Percentiles rank a stretch among this genome's conserved stretches.
Evolutionary conservation across 2,113 vertebrate species (phyloP).

Genomic region (Thalassarche chlororhynchos): DNA sequence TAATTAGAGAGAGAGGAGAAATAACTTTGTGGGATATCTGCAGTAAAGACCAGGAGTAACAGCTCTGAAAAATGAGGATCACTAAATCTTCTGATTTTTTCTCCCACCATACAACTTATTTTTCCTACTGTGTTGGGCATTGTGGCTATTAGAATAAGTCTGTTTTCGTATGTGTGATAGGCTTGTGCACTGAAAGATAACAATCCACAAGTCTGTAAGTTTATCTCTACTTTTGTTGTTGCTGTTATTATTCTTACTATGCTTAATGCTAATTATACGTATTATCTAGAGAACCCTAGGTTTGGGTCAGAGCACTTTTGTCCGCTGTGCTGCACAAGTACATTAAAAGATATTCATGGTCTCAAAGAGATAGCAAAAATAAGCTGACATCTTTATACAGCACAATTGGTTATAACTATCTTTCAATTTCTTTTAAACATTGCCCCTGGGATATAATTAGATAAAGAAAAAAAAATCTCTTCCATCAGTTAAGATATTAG

Average conservation of each 20-base stretch:
- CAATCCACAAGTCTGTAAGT: background rate
- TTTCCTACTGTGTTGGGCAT: background rate
- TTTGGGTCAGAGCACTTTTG: background rate
- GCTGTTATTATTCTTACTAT: background rate
- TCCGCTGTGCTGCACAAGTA: background rate
- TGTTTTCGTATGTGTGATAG: background rate
- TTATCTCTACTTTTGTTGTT: background rate
- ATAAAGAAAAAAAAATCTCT: constrained; percentile 1
- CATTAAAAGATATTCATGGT: background rate
- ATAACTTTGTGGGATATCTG: background rate
- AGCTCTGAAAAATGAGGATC: background rate
- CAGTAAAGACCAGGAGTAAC: background rate
- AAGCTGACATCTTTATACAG: background rate
- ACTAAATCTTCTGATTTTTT: background rate
- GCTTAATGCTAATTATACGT: background rate
- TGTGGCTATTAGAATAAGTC: background rate
- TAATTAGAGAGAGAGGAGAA: background rate
- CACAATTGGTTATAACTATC: background rate
- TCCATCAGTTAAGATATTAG: constrained; percentile 2
- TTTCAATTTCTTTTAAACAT: background rate
- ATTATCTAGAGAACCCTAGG: background rate
- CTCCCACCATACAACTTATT: background rate
- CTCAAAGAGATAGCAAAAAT: background rate
- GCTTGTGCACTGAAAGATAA: background rate
- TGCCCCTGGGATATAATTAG: constrained; percentile 9